Percentiles rank a stretch among this genome's conserved stretches.
Conservation (phyloP, 2,113 vertebrate species). For the Agapornis roseicollis region DNA sequence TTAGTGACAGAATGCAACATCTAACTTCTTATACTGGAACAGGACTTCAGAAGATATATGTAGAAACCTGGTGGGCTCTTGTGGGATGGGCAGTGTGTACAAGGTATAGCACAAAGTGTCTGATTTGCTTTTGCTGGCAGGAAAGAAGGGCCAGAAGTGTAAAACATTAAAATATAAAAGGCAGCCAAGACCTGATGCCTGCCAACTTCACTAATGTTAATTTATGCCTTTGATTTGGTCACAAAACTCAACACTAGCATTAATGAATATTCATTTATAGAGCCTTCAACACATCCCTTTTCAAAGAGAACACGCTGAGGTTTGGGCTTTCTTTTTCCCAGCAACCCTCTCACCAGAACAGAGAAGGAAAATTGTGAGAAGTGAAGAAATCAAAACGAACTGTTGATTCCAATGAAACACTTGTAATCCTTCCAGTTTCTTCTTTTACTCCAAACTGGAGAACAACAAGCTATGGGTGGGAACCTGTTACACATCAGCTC, state of each 20-base stretch:
- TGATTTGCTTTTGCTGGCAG: not conserved
- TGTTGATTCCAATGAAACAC: slow-evolving; percentile 6
- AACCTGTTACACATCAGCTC: not conserved
- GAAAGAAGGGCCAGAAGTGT: not conserved
- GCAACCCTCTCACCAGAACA: not conserved
- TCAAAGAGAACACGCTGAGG: slow-evolving; percentile 1
- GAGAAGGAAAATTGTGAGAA: not conserved
- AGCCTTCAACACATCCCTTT: not conserved
- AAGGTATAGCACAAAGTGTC: not conserved
- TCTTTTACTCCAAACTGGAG: not conserved
- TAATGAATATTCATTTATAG: slow-evolving; percentile 39
- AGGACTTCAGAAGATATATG: not conserved
- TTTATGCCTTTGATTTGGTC: slow-evolving; percentile 52
- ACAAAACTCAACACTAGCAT: not conserved
- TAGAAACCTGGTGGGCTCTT: not conserved
- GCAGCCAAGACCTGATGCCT: not conserved
- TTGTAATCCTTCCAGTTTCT: not conserved
- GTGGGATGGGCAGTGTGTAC: accelerated
- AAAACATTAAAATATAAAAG: not conserved
- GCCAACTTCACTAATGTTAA: slow-evolving; percentile 35
- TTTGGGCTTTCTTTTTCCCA: not conserved
- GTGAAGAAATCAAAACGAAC: not conserved
- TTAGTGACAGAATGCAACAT: not conserved
- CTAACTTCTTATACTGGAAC: not conserved
- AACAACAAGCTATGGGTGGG: not conserved